A percentile compares a stretch with the other conserved stretches of the same genome.
Conservation (phyloP, 2,888 invertebrate genomes). For the Rambutsinella grinnellia region DNA sequence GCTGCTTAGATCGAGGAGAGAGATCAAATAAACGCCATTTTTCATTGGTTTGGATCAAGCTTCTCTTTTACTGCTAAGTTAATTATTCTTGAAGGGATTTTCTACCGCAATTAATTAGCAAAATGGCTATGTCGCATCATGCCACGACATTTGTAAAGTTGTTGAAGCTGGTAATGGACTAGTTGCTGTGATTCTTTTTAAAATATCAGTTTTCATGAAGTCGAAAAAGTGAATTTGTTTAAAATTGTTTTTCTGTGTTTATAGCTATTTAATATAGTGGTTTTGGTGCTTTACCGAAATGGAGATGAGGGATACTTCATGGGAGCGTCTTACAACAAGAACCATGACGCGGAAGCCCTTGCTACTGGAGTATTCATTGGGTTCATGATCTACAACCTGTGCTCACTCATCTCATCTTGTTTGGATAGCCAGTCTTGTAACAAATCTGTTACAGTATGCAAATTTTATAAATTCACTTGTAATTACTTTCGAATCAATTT, state of each 20-base stretch:
- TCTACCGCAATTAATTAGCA: constrained; percentile 6
- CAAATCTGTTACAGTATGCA: constrained; percentile 74
- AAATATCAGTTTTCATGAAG: too few relatives aligned
- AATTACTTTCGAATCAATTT: background rate
- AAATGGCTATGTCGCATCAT: constrained; percentile 60
- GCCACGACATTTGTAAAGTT: constrained; percentile 57
- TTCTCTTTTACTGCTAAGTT: too few relatives aligned
- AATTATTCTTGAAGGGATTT: too few relatives aligned
- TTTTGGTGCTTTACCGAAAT: constrained; percentile 84
- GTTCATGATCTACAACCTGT: constrained; percentile 85
- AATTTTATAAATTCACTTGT: constrained; percentile 1
- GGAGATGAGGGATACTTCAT: constrained; percentile 87
- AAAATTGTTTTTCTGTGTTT: constrained; percentile 65
- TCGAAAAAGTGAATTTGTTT: constrained; percentile 2
- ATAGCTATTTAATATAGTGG: constrained; percentile 85
- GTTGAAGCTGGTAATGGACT: constrained; percentile 60
- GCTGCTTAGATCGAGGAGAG: too few relatives aligned
- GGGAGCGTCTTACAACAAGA: constrained; percentile 90
- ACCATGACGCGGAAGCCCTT: constrained; percentile 90
- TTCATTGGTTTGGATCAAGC: too few relatives aligned
- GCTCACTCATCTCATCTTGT: constrained; percentile 80
- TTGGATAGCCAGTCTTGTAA: constrained; percentile 85
- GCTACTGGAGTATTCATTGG: constrained; percentile 90
- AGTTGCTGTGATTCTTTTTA: too few relatives aligned
- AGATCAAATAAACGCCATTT: too few relatives aligned